Evolutionary conservation across 2,113 vertebrate species (phyloP).

Genomic region (Gobius niger): DNA sequence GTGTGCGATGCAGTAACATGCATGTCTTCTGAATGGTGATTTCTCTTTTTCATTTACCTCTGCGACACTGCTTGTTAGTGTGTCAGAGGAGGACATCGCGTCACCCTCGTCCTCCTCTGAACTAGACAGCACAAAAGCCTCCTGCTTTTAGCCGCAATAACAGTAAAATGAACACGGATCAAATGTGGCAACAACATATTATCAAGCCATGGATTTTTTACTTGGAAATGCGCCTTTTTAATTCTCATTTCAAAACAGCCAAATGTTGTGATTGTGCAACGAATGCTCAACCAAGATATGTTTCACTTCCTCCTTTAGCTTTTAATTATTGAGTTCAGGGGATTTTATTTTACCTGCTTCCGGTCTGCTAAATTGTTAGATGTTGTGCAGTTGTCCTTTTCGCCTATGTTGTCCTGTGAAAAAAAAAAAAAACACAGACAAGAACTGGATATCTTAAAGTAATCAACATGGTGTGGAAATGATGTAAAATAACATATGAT

Average conservation of each 20-base stretch:
- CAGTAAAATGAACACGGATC: background rate
- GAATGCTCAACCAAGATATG: background rate
- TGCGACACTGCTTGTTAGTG: constrained; percentile 72
- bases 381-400: background rate
- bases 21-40: background rate
- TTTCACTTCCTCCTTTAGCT: background rate
- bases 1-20: constrained; percentile 1
- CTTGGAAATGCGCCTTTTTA: no score
- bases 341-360: background rate
- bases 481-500: no score
- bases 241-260: background rate
- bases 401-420: constrained; percentile 29
- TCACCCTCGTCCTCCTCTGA: constrained; percentile 70
- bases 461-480: no score
- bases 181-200: background rate
- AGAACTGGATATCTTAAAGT: background rate
- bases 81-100: constrained; percentile 75
- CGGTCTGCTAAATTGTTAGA: constrained; percentile 6
- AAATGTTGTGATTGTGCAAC: background rate
- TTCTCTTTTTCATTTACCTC: constrained; percentile 68
- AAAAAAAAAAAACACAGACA: constrained; percentile 9
- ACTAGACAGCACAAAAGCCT: constrained; percentile 40
- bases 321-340: background rate
- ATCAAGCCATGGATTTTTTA: no score
- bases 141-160: constrained; percentile 58